phyloP scores from a whole-genome alignment of 2,888 invertebrate genomes.

The Trichogramma dendrolimi region DNA sequence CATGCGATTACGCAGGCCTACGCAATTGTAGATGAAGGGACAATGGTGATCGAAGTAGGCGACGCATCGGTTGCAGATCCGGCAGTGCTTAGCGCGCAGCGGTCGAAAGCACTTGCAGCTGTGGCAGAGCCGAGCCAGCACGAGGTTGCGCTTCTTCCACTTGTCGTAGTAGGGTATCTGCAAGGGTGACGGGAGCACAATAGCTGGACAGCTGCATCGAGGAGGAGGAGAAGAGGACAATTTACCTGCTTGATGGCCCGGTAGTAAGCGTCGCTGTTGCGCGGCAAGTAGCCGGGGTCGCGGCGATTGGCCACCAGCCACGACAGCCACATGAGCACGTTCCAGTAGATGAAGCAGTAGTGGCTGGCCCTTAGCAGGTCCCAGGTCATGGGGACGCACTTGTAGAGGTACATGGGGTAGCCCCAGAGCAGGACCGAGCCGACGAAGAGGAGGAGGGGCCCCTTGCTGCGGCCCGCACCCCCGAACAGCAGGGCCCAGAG shows the following conservation, averaged over 20 bases:
- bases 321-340: constrained; percentile 88
- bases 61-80: constrained; percentile 85
- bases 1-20: constrained; percentile 84
- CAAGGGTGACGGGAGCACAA: constrained; percentile 9
- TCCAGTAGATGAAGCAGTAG: constrained; percentile 87
- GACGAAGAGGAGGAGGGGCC: constrained; percentile 79
- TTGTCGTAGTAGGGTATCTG: constrained; percentile 85
- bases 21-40: constrained; percentile 92
- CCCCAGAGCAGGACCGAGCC: constrained; percentile 85
- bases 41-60: constrained; percentile 92
- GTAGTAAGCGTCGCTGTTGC: constrained; percentile 86
- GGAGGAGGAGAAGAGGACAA: background rate
- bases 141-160: constrained; percentile 81
- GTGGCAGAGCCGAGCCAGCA: constrained; percentile 80
- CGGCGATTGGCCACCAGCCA: constrained; percentile 85
- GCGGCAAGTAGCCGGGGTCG: constrained; percentile 85
- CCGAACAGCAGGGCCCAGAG: constrained; percentile 78
- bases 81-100: constrained; percentile 84
- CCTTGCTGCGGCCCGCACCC: constrained; percentile 86
- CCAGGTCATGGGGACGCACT: constrained; percentile 89
- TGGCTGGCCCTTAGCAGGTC: constrained; percentile 80
- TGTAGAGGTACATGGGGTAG: constrained; percentile 88
- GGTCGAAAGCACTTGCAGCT: constrained; percentile 86
- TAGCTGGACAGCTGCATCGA: too few relatives aligned
- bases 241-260: constrained; percentile 75